Conservation (phyloP, 2,113 vertebrate species). For the Pongo abelii region DNA sequence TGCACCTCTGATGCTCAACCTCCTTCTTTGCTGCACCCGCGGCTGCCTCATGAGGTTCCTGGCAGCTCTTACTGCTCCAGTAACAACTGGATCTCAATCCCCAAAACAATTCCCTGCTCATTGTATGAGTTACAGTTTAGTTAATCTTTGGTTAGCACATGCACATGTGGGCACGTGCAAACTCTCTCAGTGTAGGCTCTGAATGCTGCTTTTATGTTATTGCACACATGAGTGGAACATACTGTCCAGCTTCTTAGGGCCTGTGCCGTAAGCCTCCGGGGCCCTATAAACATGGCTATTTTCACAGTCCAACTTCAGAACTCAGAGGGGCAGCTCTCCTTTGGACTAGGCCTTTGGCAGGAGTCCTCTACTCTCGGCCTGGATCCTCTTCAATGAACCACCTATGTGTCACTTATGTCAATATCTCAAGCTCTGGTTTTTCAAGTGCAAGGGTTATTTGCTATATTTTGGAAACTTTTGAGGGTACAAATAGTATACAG, state of each 20-base stretch:
- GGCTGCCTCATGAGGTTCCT: not conserved
- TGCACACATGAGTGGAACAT: not conserved
- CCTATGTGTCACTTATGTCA: not conserved
- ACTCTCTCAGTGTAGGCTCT: not conserved
- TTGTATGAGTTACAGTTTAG: not conserved
- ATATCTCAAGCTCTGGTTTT: not conserved
- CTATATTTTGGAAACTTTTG: not conserved
- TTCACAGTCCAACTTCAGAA: not conserved
- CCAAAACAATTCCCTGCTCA: not conserved
- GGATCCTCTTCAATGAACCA: not conserved
- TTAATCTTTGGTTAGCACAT: not conserved
- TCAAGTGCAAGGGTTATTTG: not conserved
- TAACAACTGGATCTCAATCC: not conserved
- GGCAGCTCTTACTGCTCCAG: not conserved
- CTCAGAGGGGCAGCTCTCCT: not conserved
- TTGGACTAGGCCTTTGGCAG: not conserved
- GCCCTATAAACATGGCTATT: not conserved
- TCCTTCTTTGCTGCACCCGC: not conserved
- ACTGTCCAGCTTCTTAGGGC: too few relatives aligned
- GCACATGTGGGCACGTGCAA: not conserved
- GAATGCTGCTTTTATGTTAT: not conserved
- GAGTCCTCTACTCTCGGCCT: not conserved
- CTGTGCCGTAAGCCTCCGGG: not conserved
- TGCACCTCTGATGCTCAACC: not conserved
- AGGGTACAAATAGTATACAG: not conserved